These are phyloP conservation scores for Tenebrosternarchus preto DNA, from an alignment of 2,113 vertebrate species.

Conservation along the genomic window DNA sequence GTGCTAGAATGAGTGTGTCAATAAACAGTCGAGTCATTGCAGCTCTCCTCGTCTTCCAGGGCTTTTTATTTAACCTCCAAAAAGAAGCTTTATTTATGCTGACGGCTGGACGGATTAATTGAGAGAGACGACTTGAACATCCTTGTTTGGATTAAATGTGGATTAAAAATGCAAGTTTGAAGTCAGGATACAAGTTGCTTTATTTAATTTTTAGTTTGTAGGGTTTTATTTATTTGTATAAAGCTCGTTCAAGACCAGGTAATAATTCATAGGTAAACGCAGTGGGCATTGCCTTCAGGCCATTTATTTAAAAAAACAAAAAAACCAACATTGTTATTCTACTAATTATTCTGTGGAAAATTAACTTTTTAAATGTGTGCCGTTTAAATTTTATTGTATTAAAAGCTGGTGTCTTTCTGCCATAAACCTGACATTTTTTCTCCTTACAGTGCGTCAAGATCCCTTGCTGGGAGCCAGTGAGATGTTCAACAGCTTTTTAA, in stretches of 20 bases:
- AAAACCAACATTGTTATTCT: neutral
- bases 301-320: neutral
- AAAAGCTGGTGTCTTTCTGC: neutral
- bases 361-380: conserved; percentile 7
- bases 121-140: neutral
- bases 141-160: neutral
- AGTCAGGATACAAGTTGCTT: neutral
- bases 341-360: neutral
- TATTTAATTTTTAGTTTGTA: too few relatives aligned
- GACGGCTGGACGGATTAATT: neutral
- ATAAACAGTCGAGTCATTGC: conserved; percentile 37
- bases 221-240: neutral
- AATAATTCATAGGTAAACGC: conserved; percentile 3
- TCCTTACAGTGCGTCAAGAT: conserved; percentile 88
- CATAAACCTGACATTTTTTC: conserved; percentile 1
- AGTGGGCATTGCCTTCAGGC: neutral
- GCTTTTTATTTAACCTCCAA: neutral
- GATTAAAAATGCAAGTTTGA: neutral
- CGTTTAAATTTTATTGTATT: neutral
- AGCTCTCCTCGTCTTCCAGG: neutral
- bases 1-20: conserved; percentile 25
- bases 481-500: conserved; percentile 94
- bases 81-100: neutral
- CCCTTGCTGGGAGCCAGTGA: conserved; percentile 88
- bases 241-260: neutral